Evolutionary conservation across 1,140 invertebrate species (phyloP).

Genomic region (Daktulosphaira vitifoliae): DNA sequence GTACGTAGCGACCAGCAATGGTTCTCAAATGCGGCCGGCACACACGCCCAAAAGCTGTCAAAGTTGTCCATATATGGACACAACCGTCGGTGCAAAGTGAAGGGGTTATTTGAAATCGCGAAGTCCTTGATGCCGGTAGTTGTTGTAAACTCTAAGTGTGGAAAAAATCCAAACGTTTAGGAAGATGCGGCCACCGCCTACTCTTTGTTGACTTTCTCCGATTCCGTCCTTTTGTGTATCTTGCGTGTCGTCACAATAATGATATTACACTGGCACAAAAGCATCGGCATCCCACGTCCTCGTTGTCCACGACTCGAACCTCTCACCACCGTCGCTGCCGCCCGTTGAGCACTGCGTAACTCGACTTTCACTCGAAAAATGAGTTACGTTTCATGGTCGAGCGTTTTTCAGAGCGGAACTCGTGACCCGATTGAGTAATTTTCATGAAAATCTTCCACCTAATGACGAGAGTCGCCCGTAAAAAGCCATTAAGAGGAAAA

Average conservation of each 20-base stretch:
- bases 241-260: slow-evolving; percentile 19
- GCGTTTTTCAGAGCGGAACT: slow-evolving; percentile 31
- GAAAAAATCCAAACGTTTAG: no score
- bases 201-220: slow-evolving; percentile 28
- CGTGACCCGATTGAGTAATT: slow-evolving; percentile 19
- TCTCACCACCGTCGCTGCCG: background rate
- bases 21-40: background rate
- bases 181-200: background rate
- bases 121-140: background rate
- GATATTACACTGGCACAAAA: background rate
- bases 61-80: slow-evolving; percentile 24
- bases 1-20: slow-evolving; percentile 7
- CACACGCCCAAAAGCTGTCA: slow-evolving; percentile 6
- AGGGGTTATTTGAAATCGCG: slow-evolving; percentile 6
- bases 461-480: no score
- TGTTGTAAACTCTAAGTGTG: no score
- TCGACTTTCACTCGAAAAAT: slow-evolving; percentile 20
- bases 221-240: slow-evolving; percentile 12
- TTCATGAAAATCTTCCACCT: slow-evolving; percentile 13
- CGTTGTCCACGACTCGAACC: background rate
- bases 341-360: background rate
- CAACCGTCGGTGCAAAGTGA: slow-evolving; percentile 13
- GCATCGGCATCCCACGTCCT: slow-evolving; percentile 23
- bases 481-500: no score
- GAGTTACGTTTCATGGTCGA: slow-evolving; percentile 27